A percentile compares a stretch with the other conserved stretches of the same genome.
phyloP scores from a whole-genome alignment of 2,888 invertebrate genomes.

The Neocrepidodera transversa region DNA sequence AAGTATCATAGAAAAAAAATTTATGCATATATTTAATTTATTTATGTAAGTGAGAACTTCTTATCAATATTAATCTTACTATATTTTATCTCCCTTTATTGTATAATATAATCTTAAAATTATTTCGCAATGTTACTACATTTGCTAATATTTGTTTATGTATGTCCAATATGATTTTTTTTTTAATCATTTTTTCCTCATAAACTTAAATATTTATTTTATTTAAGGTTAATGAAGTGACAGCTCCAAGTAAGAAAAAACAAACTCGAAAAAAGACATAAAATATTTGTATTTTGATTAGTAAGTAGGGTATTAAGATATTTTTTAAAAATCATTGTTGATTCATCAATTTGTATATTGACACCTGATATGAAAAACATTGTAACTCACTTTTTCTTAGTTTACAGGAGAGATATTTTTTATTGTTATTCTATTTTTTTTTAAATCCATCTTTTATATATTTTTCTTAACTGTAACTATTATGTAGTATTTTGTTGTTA shows the following conservation, averaged over 20 bases:
- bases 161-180: not conserved
- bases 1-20: not conserved
- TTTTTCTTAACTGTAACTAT: no score
- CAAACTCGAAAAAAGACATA: constrained; percentile 3
- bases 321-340: no score
- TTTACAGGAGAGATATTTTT: no score
- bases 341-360: no score
- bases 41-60: not conserved
- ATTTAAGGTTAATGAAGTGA: not conserved
- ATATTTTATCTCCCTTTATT: no score
- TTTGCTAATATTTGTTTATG: not conserved
- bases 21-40: not conserved
- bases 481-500: no score
- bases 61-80: no score
- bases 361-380: no score
- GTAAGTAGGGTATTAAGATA: not conserved
- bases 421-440: no score
- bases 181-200: no score
- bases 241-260: not conserved
- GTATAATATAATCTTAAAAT: not conserved
- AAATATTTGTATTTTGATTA: not conserved
- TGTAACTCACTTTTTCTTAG: no score
- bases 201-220: constrained; percentile 4
- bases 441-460: no score
- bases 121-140: not conserved